A percentile compares a stretch with the other conserved stretches of the same genome.
Conservation (phyloP, 2,113 vertebrate genomes). For the Falcunculus frontatus region DNA sequence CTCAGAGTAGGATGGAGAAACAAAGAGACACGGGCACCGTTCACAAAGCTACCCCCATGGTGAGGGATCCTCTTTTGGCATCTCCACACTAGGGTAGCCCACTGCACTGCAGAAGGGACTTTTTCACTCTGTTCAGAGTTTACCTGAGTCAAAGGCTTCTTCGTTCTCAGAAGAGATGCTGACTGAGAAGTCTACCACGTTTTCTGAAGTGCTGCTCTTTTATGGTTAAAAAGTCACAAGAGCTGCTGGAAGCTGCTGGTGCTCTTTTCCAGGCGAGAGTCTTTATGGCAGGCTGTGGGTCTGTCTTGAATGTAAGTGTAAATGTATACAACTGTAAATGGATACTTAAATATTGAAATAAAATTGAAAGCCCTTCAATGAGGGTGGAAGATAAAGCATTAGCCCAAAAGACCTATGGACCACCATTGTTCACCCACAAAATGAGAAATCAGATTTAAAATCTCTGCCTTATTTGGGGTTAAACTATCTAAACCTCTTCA, state of each 20-base stretch:
- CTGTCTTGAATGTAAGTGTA: neutral
- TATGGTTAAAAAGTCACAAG: neutral
- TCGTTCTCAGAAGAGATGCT: neutral
- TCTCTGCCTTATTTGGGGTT: neutral
- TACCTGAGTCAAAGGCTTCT: neutral
- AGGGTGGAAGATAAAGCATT: neutral
- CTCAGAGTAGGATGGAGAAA: neutral
- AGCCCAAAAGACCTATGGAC: neutral
- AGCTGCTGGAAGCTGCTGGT: neutral
- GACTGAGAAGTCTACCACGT: neutral
- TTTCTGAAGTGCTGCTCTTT: neutral
- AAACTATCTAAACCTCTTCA: neutral
- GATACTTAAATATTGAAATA: neutral
- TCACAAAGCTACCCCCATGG: accelerated
- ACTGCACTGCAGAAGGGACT: neutral
- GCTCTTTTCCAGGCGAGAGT: neutral
- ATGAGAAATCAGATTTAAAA: neutral
- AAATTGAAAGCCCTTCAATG: neutral
- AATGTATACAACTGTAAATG: neutral
- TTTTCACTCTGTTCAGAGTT: neutral
- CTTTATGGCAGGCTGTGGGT: neutral
- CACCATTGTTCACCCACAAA: neutral
- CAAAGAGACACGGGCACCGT: neutral
- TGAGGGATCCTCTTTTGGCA: neutral
- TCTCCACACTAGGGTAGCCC: neutral